Evolutionary conservation across 2,797 vertebrate genomes (phyloP), one percentile per base, ranked within the genome.

Genomic region (Microctenopoma lineatum): DNA sequence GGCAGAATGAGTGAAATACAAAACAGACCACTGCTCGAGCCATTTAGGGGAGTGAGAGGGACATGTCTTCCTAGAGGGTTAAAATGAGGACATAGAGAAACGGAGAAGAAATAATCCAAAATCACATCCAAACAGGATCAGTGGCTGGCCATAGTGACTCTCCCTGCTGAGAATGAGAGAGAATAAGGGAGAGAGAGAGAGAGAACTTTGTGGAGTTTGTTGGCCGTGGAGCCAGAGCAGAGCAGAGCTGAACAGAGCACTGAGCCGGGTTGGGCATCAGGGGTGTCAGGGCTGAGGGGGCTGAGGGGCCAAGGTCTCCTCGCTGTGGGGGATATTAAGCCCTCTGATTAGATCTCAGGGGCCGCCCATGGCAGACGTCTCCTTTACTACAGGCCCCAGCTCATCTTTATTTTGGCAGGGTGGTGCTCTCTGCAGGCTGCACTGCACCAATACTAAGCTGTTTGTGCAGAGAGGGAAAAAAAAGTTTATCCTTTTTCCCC

Each of bases 321-420:
- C 90, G 87, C 91, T 91, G 92, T 92, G 92, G 93, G 92, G 90
- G 90, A 91, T 92, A 93, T 93, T 93, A 94, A 92, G 88, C 87
- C 89, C 89, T 92, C 92, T 94, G 91, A 94, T 94, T 93, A 91
- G 92, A 92, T 94, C 93, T 93, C 93, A 88, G 87, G 93, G 92
- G 92, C 92, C 84, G 84, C 75, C 84, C 84, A 87, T 92, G 84
- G 89, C 91, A 91, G 89, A 91, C 90, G 83, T 91, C 89, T 92
- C 85, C 88, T 90, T 90, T 93, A 91, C 90, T 85, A 87, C 87
- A 86, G 87, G 89, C 91, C 92, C 90, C 90, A 85, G 89, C 91
- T 92, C 91, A 93, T 92, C 87, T 88, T 92, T 93, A 92, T 93
- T 93, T 94, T 92, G 92, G 92, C 92, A 93, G 87, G 91, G 90